Conservation (phyloP, 1,140 invertebrate genomes). For the Apis cerana region DNA sequence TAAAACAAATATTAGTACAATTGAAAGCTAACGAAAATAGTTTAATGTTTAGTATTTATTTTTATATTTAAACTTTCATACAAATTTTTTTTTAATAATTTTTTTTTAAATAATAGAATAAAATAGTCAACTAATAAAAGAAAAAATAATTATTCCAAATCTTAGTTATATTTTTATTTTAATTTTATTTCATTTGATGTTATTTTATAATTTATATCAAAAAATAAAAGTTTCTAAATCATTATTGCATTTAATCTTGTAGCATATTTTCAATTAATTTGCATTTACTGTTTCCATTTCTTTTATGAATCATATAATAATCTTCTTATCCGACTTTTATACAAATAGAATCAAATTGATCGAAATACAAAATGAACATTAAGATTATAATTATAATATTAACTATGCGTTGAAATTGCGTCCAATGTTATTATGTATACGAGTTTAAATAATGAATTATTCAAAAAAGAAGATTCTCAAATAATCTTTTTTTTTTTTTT, state of each 20-base stretch:
- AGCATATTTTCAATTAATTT: background rate
- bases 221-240: background rate
- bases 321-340: background rate
- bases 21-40: background rate
- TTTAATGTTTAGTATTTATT: background rate
- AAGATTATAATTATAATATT: too few species aligned
- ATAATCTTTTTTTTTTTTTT: too few species aligned
- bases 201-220: background rate
- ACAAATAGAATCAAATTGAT: background rate
- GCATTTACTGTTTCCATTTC: conserved; percentile 5
- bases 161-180: background rate
- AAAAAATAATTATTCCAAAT: conserved; percentile 6
- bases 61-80: too few species aligned
- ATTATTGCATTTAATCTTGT: background rate
- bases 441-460: too few species aligned
- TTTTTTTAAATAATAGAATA: conserved; percentile 9
- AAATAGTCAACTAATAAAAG: background rate
- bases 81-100: conserved; percentile 22
- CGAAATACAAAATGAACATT: background rate
- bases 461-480: too few species aligned
- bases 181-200: background rate
- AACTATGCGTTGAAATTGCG: background rate
- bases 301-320: conserved; percentile 18
- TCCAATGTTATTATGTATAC: background rate
- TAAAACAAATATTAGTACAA: background rate